These are phyloP conservation scores for Papilio glaucus DNA, from an alignment of 1,140 invertebrate genomes.

Conservation along the genomic window DNA sequence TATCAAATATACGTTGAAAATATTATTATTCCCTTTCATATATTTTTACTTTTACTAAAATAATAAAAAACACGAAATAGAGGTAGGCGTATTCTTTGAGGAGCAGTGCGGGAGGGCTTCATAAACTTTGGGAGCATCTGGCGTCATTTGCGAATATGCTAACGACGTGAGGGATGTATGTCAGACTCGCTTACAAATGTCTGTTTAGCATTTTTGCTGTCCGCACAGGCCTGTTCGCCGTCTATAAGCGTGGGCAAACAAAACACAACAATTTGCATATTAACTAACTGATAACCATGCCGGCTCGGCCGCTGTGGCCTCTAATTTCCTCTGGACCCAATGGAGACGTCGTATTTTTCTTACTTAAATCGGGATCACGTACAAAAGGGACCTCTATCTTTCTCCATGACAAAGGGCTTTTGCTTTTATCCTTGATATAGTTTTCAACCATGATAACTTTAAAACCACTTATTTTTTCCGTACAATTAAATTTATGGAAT, in stretches of 20 bases:
- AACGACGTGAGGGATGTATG: conserved; percentile 53
- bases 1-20: not conserved
- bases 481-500: too few species aligned
- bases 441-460: too few species aligned
- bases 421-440: conserved; percentile 48
- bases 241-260: conserved; percentile 63
- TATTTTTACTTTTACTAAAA: conserved; percentile 10
- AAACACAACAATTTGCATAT: conserved; percentile 79
- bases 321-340: conserved; percentile 59
- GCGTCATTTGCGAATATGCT: conserved; percentile 53
- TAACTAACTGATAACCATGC: conserved; percentile 75
- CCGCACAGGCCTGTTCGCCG: conserved; percentile 45
- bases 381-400: conserved; percentile 55
- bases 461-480: too few species aligned
- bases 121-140: conserved; percentile 31
- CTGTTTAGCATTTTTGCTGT: conserved; percentile 71
- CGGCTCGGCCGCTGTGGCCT: conserved; percentile 51
- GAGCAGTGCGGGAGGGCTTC: conserved; percentile 12
- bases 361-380: conserved; percentile 44
- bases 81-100: not conserved
- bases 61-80: conserved; percentile 12
- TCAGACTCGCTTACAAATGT: conserved; percentile 66
- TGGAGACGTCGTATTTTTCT: conserved; percentile 59
- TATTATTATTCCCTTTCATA: not conserved
- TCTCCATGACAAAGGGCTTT: conserved; percentile 50